These are phyloP conservation scores for Hyles euphorbiae DNA, from an alignment of 1,140 invertebrate species.

Conservation along the genomic window DNA sequence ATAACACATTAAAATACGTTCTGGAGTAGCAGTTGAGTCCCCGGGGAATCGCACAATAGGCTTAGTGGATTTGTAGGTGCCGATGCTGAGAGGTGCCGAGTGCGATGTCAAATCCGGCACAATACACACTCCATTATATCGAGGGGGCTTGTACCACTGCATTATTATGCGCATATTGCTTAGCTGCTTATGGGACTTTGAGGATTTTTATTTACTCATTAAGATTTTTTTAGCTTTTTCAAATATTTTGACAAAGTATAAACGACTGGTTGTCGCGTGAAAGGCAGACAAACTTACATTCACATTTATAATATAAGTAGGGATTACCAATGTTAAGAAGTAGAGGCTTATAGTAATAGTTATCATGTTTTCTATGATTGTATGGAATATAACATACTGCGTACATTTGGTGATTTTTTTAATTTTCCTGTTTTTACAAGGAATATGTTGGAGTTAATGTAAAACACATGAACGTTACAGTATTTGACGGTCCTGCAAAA, in stretches of 20 bases:
- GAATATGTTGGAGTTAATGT: too few species aligned
- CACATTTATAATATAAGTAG: too few species aligned
- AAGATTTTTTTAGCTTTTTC: neutral
- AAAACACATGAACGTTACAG: too few species aligned
- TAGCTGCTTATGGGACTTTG: conserved; percentile 30
- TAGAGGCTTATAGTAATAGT: too few species aligned
- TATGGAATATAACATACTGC: too few species aligned
- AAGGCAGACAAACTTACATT: too few species aligned
- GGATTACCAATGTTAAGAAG: too few species aligned
- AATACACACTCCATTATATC: conserved; percentile 53
- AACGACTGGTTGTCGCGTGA: too few species aligned
- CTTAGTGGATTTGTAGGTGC: conserved; percentile 32
- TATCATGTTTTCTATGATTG: too few species aligned
- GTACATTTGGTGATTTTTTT: too few species aligned
- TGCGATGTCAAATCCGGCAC: conserved; percentile 14
- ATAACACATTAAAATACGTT: conserved; percentile 27
- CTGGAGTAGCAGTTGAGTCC: conserved; percentile 46
- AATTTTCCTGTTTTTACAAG: too few species aligned
- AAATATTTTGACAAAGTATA: neutral
- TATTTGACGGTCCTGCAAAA: too few species aligned
- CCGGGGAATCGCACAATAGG: conserved; percentile 33
- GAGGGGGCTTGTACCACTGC: conserved; percentile 38
- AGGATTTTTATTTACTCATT: conserved; percentile 14
- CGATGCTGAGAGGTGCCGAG: conserved; percentile 18
- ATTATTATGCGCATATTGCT: conserved; percentile 58